Conservation (phyloP, 2,888 invertebrate species). For the Polydrusus tereticollis region DNA sequence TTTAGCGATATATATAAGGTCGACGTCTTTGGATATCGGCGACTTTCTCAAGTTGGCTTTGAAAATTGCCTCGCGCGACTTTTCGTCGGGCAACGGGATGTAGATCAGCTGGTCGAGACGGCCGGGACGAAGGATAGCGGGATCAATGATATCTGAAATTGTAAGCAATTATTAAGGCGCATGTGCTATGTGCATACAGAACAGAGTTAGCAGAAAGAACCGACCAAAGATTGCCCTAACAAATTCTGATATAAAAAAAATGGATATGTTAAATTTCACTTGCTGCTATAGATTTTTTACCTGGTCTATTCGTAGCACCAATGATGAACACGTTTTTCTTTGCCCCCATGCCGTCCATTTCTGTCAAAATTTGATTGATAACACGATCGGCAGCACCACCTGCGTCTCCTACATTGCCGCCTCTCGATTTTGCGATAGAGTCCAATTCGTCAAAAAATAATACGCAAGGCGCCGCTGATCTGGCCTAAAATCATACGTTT, state of each 20-base stretch:
- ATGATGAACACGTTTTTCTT: slow-evolving; percentile 99
- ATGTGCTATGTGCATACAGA: too few species aligned
- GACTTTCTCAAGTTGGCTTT: slow-evolving; percentile 96
- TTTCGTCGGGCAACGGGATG: slow-evolving; percentile 99
- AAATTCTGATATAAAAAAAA: too few species aligned
- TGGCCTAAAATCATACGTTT: slow-evolving; percentile 74
- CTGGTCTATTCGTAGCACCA: slow-evolving; percentile 91
- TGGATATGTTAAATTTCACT: too few species aligned
- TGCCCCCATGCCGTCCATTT: slow-evolving; percentile 99
- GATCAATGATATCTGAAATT: slow-evolving; percentile 92
- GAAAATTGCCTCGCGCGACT: slow-evolving; percentile 96
- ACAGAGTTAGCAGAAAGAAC: too few species aligned
- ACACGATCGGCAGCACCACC: slow-evolving; percentile 99
- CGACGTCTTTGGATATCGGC: slow-evolving; percentile 95
- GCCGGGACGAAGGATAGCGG: slow-evolving; percentile 98
- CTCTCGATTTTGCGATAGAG: slow-evolving; percentile 99
- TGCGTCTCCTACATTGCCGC: slow-evolving; percentile 97
- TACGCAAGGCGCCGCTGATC: slow-evolving; percentile 99
- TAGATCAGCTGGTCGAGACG: slow-evolving; percentile 99
- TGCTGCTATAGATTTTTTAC: slow-evolving; percentile 61
- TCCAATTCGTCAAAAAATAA: slow-evolving; percentile 99
- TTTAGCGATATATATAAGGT: slow-evolving; percentile 88
- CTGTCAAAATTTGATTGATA: slow-evolving; percentile 99
- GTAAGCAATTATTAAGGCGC: background rate
- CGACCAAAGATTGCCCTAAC: too few species aligned